Evolutionary conservation across 1,140 invertebrate genomes (phyloP).

Genomic region (Laupala kohalensis): DNA sequence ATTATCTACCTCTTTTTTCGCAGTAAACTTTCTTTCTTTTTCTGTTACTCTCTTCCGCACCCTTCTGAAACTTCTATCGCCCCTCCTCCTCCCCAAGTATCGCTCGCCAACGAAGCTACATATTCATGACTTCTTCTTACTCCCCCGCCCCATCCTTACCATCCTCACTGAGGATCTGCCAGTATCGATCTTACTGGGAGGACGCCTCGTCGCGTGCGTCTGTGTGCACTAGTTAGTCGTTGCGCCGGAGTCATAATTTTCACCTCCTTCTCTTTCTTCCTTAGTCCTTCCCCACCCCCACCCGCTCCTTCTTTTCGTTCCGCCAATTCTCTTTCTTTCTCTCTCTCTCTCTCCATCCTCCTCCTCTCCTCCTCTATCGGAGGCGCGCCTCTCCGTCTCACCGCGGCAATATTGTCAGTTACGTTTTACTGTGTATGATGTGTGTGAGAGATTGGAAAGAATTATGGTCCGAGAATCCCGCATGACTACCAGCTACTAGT

Average conservation of each 20-base stretch:
- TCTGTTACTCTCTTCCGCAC: too few relatives aligned
- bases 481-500: constrained; percentile 5
- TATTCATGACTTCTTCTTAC: not conserved
- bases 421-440: constrained; percentile 6
- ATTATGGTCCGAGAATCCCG: constrained; percentile 7
- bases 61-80: too few relatives aligned
- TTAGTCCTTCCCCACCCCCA: not conserved
- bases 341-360: not conserved
- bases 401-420: constrained; percentile 8
- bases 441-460: constrained; percentile 12
- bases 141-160: too few relatives aligned
- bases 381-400: too few relatives aligned
- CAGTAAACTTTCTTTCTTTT: too few relatives aligned
- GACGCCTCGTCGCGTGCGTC: not conserved
- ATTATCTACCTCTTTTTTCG: too few relatives aligned
- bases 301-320: not conserved
- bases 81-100: not conserved
- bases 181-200: not conserved
- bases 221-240: not conserved
- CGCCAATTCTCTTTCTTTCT: not conserved
- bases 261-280: not conserved
- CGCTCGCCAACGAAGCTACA: not conserved
- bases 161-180: not conserved
- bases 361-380: too few relatives aligned
- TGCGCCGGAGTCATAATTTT: not conserved